phyloP scores from a whole-genome alignment of 2,888 invertebrate species.

The Gerris lacustris region DNA sequence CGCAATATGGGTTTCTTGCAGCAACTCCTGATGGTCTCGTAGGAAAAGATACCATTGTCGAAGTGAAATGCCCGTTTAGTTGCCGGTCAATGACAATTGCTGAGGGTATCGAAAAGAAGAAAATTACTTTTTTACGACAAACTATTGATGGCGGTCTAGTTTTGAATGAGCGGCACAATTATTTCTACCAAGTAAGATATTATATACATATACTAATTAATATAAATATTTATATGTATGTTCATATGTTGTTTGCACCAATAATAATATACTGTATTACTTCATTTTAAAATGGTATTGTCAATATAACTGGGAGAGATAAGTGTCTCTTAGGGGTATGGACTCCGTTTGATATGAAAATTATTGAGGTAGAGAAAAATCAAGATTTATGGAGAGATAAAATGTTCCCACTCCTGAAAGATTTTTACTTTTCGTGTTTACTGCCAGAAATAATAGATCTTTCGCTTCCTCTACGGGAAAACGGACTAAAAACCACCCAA shows the following conservation, averaged over 20 bases:
- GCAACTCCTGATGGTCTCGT: conserved; percentile 20
- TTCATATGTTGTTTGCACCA: not conserved
- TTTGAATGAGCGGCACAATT: not conserved
- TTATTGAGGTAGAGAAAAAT: too few species aligned
- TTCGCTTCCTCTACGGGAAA: too few species aligned
- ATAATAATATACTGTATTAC: not conserved
- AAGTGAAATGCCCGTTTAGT: not conserved
- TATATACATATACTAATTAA: not conserved
- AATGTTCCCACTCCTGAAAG: too few species aligned
- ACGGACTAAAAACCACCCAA: too few species aligned
- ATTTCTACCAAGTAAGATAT: not conserved
- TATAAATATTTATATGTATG: not conserved
- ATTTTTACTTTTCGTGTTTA: too few species aligned
- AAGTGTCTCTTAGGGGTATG: too few species aligned
- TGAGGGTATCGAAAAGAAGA: not conserved
- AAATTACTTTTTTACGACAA: not conserved
- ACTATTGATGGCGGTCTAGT: too few species aligned
- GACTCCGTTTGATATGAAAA: too few species aligned
- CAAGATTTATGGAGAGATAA: too few species aligned
- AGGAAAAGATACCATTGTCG: conserved; percentile 8
- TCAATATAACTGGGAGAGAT: too few species aligned
- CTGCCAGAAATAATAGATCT: too few species aligned
- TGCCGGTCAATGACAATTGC: not conserved
- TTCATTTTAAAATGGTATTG: too few species aligned
- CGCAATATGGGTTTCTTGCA: conserved; percentile 13